Percentiles rank a stretch among this genome's conserved stretches.
Conservation (phyloP, 2,888 invertebrate genomes). For the Cetonia aurata region DNA sequence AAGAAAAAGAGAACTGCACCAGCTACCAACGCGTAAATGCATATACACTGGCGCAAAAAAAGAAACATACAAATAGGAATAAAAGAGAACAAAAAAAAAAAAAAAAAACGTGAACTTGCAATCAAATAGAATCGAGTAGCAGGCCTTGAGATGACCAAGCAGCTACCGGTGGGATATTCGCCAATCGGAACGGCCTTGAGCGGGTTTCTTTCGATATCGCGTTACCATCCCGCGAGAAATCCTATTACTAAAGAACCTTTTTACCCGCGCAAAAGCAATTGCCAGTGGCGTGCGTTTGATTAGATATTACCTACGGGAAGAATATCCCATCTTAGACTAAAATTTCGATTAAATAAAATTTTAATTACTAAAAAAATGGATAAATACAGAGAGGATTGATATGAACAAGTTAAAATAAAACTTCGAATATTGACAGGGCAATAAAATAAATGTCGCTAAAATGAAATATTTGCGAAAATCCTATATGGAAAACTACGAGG, state of each 20-base stretch:
- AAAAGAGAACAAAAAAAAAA: conserved; percentile 2
- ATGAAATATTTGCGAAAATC: no score
- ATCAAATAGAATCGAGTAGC: conserved; percentile 28
- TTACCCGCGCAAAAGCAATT: no score
- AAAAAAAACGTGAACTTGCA: conserved; percentile 27
- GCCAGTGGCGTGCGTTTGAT: background rate
- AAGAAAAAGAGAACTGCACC: background rate
- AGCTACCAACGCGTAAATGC: no score
- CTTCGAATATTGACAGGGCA: no score
- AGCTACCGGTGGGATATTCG: conserved; percentile 37
- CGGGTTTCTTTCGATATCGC: conserved; percentile 36
- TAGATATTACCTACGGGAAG: background rate
- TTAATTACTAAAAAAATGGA: no score
- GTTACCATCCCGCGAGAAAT: conserved; percentile 12
- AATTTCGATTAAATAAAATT: no score
- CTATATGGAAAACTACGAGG: no score
- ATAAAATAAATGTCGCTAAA: no score
- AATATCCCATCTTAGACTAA: no score
- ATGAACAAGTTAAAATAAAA: no score
- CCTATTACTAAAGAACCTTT: no score
- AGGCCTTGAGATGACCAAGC: conserved; percentile 40
- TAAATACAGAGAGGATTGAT: no score
- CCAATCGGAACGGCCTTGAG: conserved; percentile 38
- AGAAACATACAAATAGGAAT: conserved; percentile 5
- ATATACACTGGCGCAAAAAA: background rate